Evolutionary conservation across 2,888 invertebrate species (phyloP).

Genomic region (Barypeithes pellucidus): DNA sequence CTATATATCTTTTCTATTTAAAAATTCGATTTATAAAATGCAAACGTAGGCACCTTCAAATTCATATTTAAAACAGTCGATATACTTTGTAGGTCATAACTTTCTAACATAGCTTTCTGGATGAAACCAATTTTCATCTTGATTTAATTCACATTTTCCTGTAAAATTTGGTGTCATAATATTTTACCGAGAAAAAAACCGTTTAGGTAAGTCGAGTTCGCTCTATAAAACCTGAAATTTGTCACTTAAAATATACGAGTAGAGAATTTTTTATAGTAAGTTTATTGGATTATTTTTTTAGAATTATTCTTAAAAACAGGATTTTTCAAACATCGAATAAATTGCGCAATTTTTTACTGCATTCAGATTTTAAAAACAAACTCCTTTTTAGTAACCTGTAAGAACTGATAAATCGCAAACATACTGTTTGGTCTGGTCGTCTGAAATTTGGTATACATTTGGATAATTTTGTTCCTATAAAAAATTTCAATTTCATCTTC

Average conservation of each 20-base stretch:
- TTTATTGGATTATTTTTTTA: not conserved
- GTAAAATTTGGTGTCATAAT: constrained; percentile 30
- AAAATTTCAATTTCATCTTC: too few species aligned
- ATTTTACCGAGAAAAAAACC: constrained; percentile 27
- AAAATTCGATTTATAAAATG: constrained; percentile 20
- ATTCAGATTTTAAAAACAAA: too few species aligned
- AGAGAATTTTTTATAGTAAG: not conserved
- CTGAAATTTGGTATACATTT: too few species aligned
- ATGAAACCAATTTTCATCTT: constrained; percentile 36
- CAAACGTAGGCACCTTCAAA: constrained; percentile 12
- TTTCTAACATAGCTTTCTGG: constrained; percentile 22
- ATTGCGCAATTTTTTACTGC: too few species aligned
- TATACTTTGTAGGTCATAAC: constrained; percentile 31
- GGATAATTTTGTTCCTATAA: too few species aligned
- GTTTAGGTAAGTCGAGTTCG: constrained; percentile 20
- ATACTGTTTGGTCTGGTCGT: too few species aligned
- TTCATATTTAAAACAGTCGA: constrained; percentile 24
- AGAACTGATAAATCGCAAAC: too few species aligned
- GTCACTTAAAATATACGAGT: constrained; percentile 14
- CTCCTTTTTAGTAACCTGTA: too few species aligned
- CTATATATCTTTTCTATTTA: not conserved
- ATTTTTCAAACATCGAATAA: too few species aligned
- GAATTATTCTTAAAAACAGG: too few species aligned
- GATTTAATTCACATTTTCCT: constrained; percentile 36
- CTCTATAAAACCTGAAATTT: constrained; percentile 28